Evolutionary conservation across 2,113 vertebrate species (phyloP).

Genomic region (Ursus arctos): DNA sequence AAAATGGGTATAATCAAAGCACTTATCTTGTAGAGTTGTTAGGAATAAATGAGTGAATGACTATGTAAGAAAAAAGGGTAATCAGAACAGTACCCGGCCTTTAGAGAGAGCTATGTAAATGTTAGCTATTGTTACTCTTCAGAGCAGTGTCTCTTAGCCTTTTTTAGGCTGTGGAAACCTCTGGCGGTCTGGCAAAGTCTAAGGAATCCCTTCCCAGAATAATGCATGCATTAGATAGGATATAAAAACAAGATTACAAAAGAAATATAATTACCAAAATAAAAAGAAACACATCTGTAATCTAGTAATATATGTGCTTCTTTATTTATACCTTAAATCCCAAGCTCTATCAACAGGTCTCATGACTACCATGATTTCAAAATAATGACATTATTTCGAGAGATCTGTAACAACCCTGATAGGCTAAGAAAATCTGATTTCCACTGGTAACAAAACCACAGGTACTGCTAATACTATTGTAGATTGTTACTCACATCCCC

Average conservation of each 20-base stretch:
- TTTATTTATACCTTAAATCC: conserved; percentile 34
- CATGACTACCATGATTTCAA: not conserved
- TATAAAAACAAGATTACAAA: conserved; percentile 32
- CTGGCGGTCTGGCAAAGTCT: conserved; percentile 4
- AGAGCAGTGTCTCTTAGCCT: not conserved
- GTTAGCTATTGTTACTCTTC: not conserved
- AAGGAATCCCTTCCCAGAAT: conserved; percentile 17
- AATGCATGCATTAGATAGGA: not conserved
- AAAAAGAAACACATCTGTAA: not conserved
- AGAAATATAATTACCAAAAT: conserved; percentile 38
- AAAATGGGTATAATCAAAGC: conserved; percentile 35
- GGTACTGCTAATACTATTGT: not conserved
- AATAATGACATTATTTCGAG: conserved; percentile 26
- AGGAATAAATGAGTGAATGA: conserved; percentile 25
- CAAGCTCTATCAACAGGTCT: not conserved
- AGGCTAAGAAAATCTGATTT: conserved; percentile 46
- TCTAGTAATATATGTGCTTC: conserved; percentile 3
- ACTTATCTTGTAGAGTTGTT: not conserved
- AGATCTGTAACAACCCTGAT: conserved; percentile 24
- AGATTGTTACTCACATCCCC: not conserved
- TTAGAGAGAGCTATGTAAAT: conserved; percentile 12
- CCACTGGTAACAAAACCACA: conserved; percentile 7
- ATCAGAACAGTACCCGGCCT: not conserved
- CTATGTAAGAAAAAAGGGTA: not conserved
- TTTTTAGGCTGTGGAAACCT: not conserved